These are phyloP conservation scores for Oscheius myriophilus DNA, from an alignment of 2,888 invertebrate genomes.

Conservation along the genomic window DNA sequence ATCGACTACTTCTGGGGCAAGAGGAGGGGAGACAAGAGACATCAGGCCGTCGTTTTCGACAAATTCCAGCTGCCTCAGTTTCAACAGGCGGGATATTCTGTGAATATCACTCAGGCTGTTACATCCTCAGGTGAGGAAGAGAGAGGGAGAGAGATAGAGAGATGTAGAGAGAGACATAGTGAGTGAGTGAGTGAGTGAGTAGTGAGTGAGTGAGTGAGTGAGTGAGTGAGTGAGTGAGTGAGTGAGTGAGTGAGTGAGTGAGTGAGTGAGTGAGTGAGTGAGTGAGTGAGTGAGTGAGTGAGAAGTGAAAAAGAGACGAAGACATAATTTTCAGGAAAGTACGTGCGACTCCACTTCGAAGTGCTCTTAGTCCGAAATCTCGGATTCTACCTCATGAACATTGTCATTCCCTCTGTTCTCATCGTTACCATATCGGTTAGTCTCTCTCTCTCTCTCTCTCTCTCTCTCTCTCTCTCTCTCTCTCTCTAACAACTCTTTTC, in stretches of 20 bases:
- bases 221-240: too few relatives aligned
- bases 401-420: slow-evolving; percentile 59
- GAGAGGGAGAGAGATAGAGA: neutral
- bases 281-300: too few relatives aligned
- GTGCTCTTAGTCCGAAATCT: slow-evolving; percentile 86
- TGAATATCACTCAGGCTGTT: slow-evolving; percentile 60
- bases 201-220: too few relatives aligned
- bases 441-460: neutral
- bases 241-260: too few relatives aligned
- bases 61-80: slow-evolving; percentile 74
- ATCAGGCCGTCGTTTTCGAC: slow-evolving; percentile 57
- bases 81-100: slow-evolving; percentile 61
- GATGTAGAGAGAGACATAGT: too few relatives aligned
- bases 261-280: too few relatives aligned
- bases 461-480: slow-evolving; percentile 41
- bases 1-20: slow-evolving; percentile 74
- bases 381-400: slow-evolving; percentile 91
- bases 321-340: slow-evolving; percentile 68
- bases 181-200: too few relatives aligned
- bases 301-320: neutral
- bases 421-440: slow-evolving; percentile 66
- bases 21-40: slow-evolving; percentile 68
- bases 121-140: slow-evolving; percentile 59
- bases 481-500: neutral
- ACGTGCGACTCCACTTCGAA: slow-evolving; percentile 70